Conservation (phyloP, 1,140 invertebrate species). For the Aricia agestis region DNA sequence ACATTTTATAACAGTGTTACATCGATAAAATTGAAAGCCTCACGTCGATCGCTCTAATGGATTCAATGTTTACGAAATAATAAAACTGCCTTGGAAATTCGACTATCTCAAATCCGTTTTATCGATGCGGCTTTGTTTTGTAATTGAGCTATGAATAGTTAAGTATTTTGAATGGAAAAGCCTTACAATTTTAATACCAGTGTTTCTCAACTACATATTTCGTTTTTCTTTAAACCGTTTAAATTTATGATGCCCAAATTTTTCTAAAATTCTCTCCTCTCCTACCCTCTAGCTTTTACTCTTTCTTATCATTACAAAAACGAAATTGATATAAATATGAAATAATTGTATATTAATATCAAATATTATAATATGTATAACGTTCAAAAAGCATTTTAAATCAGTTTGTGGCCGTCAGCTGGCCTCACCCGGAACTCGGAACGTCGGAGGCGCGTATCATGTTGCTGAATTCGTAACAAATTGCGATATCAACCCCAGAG, state of each 20-base stretch:
- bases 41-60: constrained; percentile 18
- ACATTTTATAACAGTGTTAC: constrained; percentile 49
- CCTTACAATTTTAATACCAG: no score
- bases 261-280: no score
- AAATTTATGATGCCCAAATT: no score
- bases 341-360: no score
- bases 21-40: constrained; percentile 45
- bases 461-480: constrained; percentile 56
- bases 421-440: constrained; percentile 23
- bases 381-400: background rate
- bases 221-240: no score
- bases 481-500: constrained; percentile 48
- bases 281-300: no score
- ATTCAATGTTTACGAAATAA: constrained; percentile 16
- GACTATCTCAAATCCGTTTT: background rate
- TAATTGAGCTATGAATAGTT: background rate
- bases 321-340: no score
- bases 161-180: background rate
- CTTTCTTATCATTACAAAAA: no score
- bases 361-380: no score
- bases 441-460: constrained; percentile 37
- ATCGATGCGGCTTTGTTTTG: constrained; percentile 2
- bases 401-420: background rate
- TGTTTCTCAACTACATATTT: no score
- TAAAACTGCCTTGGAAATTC: constrained; percentile 9